Evolutionary conservation across 2,113 vertebrate genomes (phyloP).

Genomic region (Brachirus orientalis): DNA sequence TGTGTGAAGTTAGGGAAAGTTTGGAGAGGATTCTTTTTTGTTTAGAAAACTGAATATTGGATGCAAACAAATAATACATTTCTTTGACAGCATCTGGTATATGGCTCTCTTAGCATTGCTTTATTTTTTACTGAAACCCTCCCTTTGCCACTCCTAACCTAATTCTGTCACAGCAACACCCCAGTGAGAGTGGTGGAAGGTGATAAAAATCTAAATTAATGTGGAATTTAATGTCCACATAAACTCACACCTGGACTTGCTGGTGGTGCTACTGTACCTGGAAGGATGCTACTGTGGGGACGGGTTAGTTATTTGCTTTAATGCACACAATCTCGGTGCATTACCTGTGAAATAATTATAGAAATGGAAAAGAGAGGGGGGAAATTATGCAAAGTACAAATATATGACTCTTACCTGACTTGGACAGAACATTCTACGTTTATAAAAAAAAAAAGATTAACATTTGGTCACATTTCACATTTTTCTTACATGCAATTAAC

Average conservation of each 20-base stretch:
- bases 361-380: no score
- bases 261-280: slow-evolving; percentile 32
- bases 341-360: slow-evolving; percentile 39
- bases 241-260: slow-evolving; percentile 72
- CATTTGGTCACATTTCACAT: slow-evolving; percentile 30
- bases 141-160: slow-evolving; percentile 54
- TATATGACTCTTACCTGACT: slow-evolving; percentile 33
- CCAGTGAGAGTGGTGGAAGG: slow-evolving; percentile 44
- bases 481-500: slow-evolving; percentile 55
- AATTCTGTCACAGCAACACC: slow-evolving; percentile 53
- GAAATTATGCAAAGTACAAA: slow-evolving; percentile 5
- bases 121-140: slow-evolving; percentile 54
- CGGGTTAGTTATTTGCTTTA: slow-evolving; percentile 26
- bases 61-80: slow-evolving; percentile 55
- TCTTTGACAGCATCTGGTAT: slow-evolving; percentile 66
- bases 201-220: slow-evolving; percentile 69
- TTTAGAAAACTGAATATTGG: slow-evolving; percentile 28
- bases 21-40: slow-evolving; percentile 36
- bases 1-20: slow-evolving; percentile 35
- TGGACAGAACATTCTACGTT: slow-evolving; percentile 12
- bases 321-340: slow-evolving; percentile 36
- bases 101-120: slow-evolving; percentile 38
- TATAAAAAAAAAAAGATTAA: slow-evolving; percentile 29
- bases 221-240: slow-evolving; percentile 71
- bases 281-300: slow-evolving; percentile 14